phyloP scores from a whole-genome alignment of 2,888 invertebrate genomes.

The Acleris sparsana region DNA sequence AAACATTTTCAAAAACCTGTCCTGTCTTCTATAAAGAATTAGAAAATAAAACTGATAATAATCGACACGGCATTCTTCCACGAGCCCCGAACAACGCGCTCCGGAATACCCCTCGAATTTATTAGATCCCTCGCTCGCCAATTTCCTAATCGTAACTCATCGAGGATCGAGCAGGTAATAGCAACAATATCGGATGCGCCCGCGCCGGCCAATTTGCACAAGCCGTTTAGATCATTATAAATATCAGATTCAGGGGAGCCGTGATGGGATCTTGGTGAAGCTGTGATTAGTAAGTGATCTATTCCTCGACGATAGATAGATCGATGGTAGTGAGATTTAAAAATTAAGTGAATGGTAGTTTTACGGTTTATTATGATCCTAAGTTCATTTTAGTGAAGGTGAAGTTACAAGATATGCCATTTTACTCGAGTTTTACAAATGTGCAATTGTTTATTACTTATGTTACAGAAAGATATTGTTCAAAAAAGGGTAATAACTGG shows the following conservation, averaged over 20 bases:
- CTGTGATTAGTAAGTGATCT: slow-evolving; percentile 1
- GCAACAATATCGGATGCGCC: slow-evolving; percentile 30
- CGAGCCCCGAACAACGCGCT: slow-evolving; percentile 4
- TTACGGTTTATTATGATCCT: too few species aligned
- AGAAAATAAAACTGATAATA: not conserved
- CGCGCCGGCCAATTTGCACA: slow-evolving; percentile 39
- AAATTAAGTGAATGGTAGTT: too few species aligned
- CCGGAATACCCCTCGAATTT: slow-evolving; percentile 53
- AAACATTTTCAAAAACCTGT: too few species aligned
- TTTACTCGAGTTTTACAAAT: too few species aligned
- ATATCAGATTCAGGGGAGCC: slow-evolving; percentile 30
- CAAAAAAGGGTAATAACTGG: too few species aligned
- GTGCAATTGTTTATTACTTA: too few species aligned
- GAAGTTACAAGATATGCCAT: too few species aligned
- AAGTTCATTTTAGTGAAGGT: too few species aligned
- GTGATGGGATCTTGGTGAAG: slow-evolving; percentile 12
- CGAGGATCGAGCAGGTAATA: slow-evolving; percentile 55
- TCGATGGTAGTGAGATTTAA: not conserved
- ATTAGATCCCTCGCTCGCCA: slow-evolving; percentile 73
- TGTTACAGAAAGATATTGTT: too few species aligned
- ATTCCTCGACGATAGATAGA: not conserved
- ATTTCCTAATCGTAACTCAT: slow-evolving; percentile 78
- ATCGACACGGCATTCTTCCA: not conserved
- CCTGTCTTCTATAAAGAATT: too few species aligned
- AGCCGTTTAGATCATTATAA: slow-evolving; percentile 35